phyloP scores from a whole-genome alignment of 2,888 invertebrate species.

The Euclidia mi region DNA sequence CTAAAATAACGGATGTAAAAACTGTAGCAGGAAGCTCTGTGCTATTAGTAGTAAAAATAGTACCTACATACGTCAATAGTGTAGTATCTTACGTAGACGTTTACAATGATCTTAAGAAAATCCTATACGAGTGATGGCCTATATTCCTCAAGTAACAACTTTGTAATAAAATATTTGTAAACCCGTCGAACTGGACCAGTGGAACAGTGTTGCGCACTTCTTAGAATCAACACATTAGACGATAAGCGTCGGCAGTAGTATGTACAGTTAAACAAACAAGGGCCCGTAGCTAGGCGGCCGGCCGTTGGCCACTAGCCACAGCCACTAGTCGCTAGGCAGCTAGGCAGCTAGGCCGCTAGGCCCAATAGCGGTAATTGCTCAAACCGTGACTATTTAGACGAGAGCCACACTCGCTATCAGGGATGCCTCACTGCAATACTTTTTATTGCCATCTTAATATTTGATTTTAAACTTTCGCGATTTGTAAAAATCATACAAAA shows the following conservation, averaged over 20 bases:
- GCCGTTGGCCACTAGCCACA: slow-evolving; percentile 54
- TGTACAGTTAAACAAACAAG: slow-evolving; percentile 70
- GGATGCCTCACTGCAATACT: slow-evolving; percentile 37
- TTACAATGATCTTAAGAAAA: too few species aligned
- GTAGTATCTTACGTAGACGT: too few species aligned
- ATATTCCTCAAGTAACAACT: background rate
- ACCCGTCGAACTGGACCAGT: slow-evolving; percentile 7
- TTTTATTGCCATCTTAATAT: too few species aligned
- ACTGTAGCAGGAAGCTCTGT: too few species aligned
- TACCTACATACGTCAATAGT: too few species aligned
- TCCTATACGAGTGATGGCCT: background rate
- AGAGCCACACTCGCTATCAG: slow-evolving; percentile 38
- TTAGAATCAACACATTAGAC: slow-evolving; percentile 46
- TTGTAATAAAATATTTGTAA: slow-evolving; percentile 3
- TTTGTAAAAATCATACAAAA: too few species aligned
- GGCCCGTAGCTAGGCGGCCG: too few species aligned
- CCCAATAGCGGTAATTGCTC: slow-evolving; percentile 74
- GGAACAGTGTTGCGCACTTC: background rate
- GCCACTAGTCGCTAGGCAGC: slow-evolving; percentile 53
- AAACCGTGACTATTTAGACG: slow-evolving; percentile 53
- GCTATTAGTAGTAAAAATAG: too few species aligned
- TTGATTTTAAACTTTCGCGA: too few species aligned
- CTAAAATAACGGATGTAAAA: too few species aligned
- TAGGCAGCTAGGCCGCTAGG: slow-evolving; percentile 57
- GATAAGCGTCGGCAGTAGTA: slow-evolving; percentile 46